Evolutionary conservation across 2,797 vertebrate genomes (phyloP), one percentile per base, ranked within the genome.

Genomic region (Spondyliosoma cantharus): DNA sequence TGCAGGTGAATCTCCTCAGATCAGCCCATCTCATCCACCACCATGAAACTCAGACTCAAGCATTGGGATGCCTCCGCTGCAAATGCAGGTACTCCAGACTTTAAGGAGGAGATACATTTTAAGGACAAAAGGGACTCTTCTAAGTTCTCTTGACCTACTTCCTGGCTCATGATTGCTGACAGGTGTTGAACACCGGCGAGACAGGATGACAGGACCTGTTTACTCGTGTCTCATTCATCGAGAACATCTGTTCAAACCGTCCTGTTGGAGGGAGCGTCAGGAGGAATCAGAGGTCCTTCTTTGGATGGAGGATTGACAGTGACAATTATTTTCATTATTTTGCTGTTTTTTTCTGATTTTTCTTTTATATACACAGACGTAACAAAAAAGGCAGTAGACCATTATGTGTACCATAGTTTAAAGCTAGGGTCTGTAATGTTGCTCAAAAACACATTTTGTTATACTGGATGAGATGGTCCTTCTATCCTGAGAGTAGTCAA

Each of bases 161-260:
- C 71, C 72, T 83, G 82, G 88, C 81, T 87, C 80, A 77, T 89
- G 84, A 86, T 73, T 76, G 52, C 66, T 91, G 87, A 86, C 92
- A 94, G 90, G 80, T 91, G 89, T 89, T 91, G 69, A 78, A 83
- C 78, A 84, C 86, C 80, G 86, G 59, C 9, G 83, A 92, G 91
- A 83, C 80, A 86, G 78, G 87, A 80, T 89, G 90, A 91, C 87
- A 92, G 87, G 81, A 75, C 85, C 83, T 89, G 86, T 91, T 91
- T 92, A 87, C 81, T 88, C 83, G 84, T 66, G 71, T 87, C 78
- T 86, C 65, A 83, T 88, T 84, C 78, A 64, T 71, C 14, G 2
- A 32, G 17, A 90, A 86, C 87, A 91, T 92, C 88, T 92, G 91
- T 86, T 87, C 76, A 84, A 32, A 78, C 84, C 87, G 81, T 86